Evolutionary conservation across 2,888 invertebrate species (phyloP), one percentile per base, ranked within the genome.

Genomic region (Ectemnius continuus): DNA sequence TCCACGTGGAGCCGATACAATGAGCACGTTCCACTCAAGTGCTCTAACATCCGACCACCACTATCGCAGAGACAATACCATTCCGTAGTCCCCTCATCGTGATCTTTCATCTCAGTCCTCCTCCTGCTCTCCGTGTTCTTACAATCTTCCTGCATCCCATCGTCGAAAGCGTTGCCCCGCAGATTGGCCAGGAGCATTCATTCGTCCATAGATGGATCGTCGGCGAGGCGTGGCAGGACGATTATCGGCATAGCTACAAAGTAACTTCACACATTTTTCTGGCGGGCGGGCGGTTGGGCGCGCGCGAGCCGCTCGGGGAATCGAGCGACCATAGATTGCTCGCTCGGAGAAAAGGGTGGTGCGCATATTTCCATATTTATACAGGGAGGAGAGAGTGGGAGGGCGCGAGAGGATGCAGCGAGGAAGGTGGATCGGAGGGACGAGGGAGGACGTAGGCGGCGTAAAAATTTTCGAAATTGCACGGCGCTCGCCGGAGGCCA

Each of bases 11-110:
- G 1, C 52, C 52, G 16, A 16, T 16, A 52, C 52, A 82, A 87
- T 80, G 84, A 88, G 88, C 85, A 86, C 85, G 82, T 87, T 88
- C 85, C 88, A 89, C 84, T 89, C 87, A 87, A 90, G 90, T 88
- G 88, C 84, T 76, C 85, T 87, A 84, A 87, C 87, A 88, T 88
- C 88, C 88, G 87, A 90, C 89, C 89, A 88, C 87, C 84, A 82
- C 84, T 84, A 86, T 83, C 84, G 81, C 84, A 86, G 87, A 89
- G 89, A 90, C 89, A 89, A 89, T 88, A 81, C 85, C 78, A 78
- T 75, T 68, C 66, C 72, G 67, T 57, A 62, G 52, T 69, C 70
- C 59, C 63, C 47, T 66, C 65, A 26, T 72, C 58, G 57, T 26
- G 56, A 46, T 63, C 71, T 36, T 61, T 36, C 52, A 52, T 16